Evolutionary conservation across 2,888 invertebrate genomes (phyloP).

Genomic region (Gastracanthus pulcherrimus): DNA sequence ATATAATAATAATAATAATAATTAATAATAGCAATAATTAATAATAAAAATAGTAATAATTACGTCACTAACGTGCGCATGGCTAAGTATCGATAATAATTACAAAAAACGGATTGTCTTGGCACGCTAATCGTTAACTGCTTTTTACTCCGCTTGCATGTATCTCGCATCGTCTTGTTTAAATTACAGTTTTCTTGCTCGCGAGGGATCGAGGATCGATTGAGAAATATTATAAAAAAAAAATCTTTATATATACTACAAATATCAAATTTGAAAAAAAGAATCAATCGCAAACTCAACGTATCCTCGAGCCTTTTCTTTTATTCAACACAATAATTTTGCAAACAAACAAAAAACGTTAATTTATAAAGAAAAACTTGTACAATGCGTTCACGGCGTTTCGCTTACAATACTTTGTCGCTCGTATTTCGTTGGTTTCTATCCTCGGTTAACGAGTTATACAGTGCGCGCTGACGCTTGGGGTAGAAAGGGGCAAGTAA

Average conservation of each 20-base stretch:
- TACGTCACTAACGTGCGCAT: slow-evolving; percentile 66
- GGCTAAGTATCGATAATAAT: slow-evolving; percentile 71
- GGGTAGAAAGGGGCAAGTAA: slow-evolving; percentile 63
- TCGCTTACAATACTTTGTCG: slow-evolving; percentile 14
- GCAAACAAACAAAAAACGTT: slow-evolving; percentile 13
- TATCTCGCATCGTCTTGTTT: neutral
- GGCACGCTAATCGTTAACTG: slow-evolving; percentile 51
- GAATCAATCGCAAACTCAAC: slow-evolving; percentile 39
- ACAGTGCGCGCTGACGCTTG: slow-evolving; percentile 9
- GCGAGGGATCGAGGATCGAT: slow-evolving; percentile 44
- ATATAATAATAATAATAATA: slow-evolving; percentile 69
- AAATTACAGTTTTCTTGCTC: neutral
- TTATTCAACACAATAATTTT: slow-evolving; percentile 6
- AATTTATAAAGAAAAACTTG: slow-evolving; percentile 2
- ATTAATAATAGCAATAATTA: slow-evolving; percentile 66
- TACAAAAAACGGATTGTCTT: slow-evolving; percentile 68
- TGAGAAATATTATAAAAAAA: slow-evolving; percentile 44
- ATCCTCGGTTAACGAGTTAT: slow-evolving; percentile 31
- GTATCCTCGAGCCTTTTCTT: slow-evolving; percentile 22
- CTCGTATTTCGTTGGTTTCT: neutral
- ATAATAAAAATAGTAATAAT: slow-evolving; percentile 65
- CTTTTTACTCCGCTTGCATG: slow-evolving; percentile 24
- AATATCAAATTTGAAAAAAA: slow-evolving; percentile 45
- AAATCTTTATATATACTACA: slow-evolving; percentile 25
- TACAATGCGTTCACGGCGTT: slow-evolving; percentile 2